Evolutionary conservation across 1,140 invertebrate genomes (phyloP).

Genomic region (Temnothorax longispinosus): DNA sequence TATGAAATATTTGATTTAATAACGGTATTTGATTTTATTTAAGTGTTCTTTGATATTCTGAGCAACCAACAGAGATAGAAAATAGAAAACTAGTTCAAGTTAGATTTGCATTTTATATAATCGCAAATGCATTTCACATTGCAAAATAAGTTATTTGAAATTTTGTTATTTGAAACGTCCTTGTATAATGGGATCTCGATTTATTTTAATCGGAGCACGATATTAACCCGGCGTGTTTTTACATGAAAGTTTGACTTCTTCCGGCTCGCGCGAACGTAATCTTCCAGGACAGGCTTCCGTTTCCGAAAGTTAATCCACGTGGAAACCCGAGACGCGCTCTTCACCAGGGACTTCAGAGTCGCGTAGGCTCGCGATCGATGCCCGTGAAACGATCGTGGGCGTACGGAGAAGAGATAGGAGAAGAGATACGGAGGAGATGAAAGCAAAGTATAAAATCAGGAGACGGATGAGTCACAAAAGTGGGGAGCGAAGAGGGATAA

Average conservation of each 20-base stretch:
- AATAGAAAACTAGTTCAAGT: background rate
- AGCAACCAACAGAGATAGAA: background rate
- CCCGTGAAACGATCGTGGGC: background rate
- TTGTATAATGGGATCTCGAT: background rate
- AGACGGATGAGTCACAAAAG: constrained; percentile 12
- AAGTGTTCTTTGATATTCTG: background rate
- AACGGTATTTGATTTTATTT: too few relatives aligned
- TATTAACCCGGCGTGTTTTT: background rate
- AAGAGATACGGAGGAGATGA: constrained; percentile 10
- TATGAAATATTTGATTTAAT: background rate
- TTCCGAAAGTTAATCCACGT: constrained; percentile 66
- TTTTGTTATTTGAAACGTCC: background rate
- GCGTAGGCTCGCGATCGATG: constrained; percentile 49
- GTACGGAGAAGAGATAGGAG: background rate
- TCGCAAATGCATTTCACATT: too few relatives aligned
- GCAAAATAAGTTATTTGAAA: background rate
- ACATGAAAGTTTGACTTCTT: constrained; percentile 8
- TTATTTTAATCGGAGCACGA: background rate
- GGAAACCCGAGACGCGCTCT: constrained; percentile 49
- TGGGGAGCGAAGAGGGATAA: background rate
- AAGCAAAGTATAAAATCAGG: constrained; percentile 13
- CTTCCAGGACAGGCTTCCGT: constrained; percentile 48
- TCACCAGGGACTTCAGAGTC: constrained; percentile 3
- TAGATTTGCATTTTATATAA: background rate
- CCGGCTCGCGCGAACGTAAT: constrained; percentile 42